Conservation (phyloP, 2,888 invertebrate genomes). For the Coelopa pilipes region DNA sequence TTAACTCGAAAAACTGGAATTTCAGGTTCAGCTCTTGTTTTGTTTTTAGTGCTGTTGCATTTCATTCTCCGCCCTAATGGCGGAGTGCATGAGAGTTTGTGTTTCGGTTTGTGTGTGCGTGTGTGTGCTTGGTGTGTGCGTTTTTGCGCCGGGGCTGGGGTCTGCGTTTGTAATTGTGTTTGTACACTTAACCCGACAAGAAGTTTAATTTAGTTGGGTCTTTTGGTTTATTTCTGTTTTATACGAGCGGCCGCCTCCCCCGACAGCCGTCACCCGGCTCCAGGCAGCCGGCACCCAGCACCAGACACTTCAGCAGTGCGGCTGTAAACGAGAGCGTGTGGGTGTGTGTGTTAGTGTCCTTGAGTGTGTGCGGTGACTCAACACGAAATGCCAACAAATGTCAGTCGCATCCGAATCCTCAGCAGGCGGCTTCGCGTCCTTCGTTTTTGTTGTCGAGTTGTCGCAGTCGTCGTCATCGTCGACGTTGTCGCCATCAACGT, state of each 20-base stretch:
- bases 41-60: neutral
- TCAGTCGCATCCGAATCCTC: constrained; percentile 26
- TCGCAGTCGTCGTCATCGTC: neutral
- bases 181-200: constrained; percentile 23
- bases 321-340: too few species aligned
- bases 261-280: too few species aligned
- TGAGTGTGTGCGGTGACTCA: neutral
- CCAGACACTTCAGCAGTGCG: too few species aligned
- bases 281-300: too few species aligned
- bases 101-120: neutral
- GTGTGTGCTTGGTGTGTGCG: neutral
- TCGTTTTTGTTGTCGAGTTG: neutral
- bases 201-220: constrained; percentile 34
- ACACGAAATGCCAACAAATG: constrained; percentile 30
- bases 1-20: neutral
- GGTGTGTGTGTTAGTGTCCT: neutral
- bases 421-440: neutral
- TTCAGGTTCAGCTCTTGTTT: too few species aligned
- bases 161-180: constrained; percentile 1
- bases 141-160: neutral
- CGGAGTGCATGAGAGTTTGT: neutral
- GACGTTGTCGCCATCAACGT: neutral
- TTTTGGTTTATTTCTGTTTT: constrained; percentile 26
- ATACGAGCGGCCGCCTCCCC: constrained; percentile 15
- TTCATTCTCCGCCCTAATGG: neutral